Evolutionary conservation across 2,113 vertebrate genomes (phyloP), one percentile per base, ranked within the genome.

Genomic region (Agapornis roseicollis): DNA sequence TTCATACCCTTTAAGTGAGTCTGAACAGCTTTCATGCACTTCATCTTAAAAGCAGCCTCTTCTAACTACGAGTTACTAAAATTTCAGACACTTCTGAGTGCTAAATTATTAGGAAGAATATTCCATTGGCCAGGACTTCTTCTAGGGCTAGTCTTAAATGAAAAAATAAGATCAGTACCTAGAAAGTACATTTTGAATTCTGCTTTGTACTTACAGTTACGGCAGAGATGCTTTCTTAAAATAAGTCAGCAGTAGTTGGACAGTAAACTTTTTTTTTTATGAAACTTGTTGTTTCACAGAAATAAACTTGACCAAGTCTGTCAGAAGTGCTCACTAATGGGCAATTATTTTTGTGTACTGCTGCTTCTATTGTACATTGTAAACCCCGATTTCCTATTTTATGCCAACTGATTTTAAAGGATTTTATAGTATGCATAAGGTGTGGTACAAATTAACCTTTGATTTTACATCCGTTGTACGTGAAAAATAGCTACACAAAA

Each of bases 401-500:
- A 41, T 24, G 65, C 17, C 63, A 89, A 56, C 19, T 52, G 19
- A 88, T 49, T 81, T 77, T 29, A 76, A 92, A 83, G 49, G 31
- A 53, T 92, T 95, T 85, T 69, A 49, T 46, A 85, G 65, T 69
- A 84, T 66, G 33, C 5, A 20, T 33, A 70, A 63, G 64, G 93
- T 35, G 47, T 5, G 3, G 12, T 52, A 66, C 33, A 68, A 83
- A 74, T 55, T 46, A 88, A 50, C 5, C 28, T 61, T 63, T 55
- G 42, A 47, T 58, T 93, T 94, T 87, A 82, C 37, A 29, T 39
- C 46, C 49, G 78, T 68, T 78, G 66, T 82, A 90, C 0, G 0
- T 46, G 42, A 89, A 85, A 86, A 93, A 76, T 11, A 76, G 31
- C 63, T 85, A 82, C 37, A 87, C 9, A 78, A 81, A 97, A 96